These are phyloP conservation scores for Megaustenia siamemsis DNA, from an alignment of 2,888 invertebrate genomes.

Conservation along the genomic window DNA sequence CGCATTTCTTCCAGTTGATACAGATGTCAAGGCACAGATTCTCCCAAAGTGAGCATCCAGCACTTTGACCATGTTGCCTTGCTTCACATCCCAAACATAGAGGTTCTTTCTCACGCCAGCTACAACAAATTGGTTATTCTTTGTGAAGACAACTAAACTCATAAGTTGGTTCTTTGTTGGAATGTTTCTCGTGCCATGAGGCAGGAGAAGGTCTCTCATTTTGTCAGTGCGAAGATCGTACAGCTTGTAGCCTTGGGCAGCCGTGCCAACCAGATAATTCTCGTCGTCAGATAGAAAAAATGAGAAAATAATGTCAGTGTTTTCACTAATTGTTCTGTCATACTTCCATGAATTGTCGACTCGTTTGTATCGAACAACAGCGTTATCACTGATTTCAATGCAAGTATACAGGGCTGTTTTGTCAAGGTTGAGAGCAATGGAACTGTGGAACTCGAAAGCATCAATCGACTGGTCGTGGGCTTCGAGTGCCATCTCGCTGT, in stretches of 20 bases:
- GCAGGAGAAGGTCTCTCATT: slow-evolving; percentile 72
- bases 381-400: slow-evolving; percentile 79
- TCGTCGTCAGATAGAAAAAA: slow-evolving; percentile 91
- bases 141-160: slow-evolving; percentile 94
- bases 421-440: slow-evolving; percentile 73
- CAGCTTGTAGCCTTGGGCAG: slow-evolving; percentile 78
- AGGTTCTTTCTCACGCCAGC: slow-evolving; percentile 96
- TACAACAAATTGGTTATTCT: slow-evolving; percentile 92
- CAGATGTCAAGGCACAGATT: slow-evolving; percentile 93
- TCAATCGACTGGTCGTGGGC: slow-evolving; percentile 71
- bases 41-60: slow-evolving; percentile 98
- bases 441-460: slow-evolving; percentile 79
- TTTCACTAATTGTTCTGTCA: slow-evolving; percentile 75
- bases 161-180: slow-evolving; percentile 93
- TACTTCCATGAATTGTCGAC: slow-evolving; percentile 73
- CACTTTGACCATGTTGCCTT: slow-evolving; percentile 90
- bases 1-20: slow-evolving; percentile 86
- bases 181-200: slow-evolving; percentile 91
- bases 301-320: slow-evolving; percentile 75
- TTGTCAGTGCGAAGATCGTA: slow-evolving; percentile 79
- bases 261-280: slow-evolving; percentile 87
- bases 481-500: slow-evolving; percentile 76
- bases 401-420: slow-evolving; percentile 76
- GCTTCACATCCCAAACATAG: slow-evolving; percentile 94
- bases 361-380: slow-evolving; percentile 75